These are phyloP conservation scores for Oreochromis spilurus DNA, from an alignment of 2,113 vertebrate genomes.

Conservation along the genomic window DNA sequence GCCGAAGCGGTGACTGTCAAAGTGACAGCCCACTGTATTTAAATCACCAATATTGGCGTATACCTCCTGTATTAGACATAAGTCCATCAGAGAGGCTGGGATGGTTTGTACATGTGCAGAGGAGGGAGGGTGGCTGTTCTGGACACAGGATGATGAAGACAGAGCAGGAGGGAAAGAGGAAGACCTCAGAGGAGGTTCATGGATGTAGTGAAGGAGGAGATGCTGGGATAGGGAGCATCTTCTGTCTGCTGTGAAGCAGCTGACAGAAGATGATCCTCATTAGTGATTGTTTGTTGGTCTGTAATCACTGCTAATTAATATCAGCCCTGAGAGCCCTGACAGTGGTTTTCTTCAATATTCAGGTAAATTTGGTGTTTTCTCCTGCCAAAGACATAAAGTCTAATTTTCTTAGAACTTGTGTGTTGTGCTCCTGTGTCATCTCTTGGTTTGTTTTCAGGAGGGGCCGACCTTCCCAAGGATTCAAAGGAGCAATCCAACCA, in stretches of 20 bases:
- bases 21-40: neutral
- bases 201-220: neutral
- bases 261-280: neutral
- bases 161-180: neutral
- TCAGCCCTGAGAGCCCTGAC: neutral
- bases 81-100: neutral
- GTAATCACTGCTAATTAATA: neutral
- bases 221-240: neutral
- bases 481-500: constrained; percentile 77
- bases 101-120: neutral
- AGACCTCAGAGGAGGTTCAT: neutral
- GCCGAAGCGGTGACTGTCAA: neutral
- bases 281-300: neutral
- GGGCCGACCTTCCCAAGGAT: neutral
- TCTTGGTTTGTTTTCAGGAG: neutral
- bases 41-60: neutral
- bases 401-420: neutral
- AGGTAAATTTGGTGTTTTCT: neutral
- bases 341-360: neutral
- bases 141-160: neutral
- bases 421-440: neutral
- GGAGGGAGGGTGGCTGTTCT: neutral
- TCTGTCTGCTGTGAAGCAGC: neutral
- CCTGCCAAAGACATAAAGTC: neutral
- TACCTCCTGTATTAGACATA: neutral